Conservation (phyloP, 2,113 vertebrate species). For the Apeltes quadracus region DNA sequence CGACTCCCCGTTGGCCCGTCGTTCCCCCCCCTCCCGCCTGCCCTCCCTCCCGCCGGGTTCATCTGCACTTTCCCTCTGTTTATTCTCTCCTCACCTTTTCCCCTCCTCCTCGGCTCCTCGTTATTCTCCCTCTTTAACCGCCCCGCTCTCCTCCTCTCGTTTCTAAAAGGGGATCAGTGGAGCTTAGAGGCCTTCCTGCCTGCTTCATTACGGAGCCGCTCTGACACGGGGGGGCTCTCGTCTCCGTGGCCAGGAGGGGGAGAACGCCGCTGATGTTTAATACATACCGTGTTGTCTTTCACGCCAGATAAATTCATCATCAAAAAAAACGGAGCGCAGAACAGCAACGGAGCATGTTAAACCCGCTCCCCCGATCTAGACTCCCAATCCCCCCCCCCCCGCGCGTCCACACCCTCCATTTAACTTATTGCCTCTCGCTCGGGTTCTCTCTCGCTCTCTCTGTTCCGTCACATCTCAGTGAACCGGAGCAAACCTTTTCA, state of each 20-base stretch:
- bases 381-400: conserved; percentile 30
- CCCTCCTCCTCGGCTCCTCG: conserved; percentile 34
- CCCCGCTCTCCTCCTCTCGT: conserved; percentile 42
- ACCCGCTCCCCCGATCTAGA: conserved; percentile 46
- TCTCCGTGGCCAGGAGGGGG: no score
- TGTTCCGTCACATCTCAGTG: conserved; percentile 71
- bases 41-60: conserved; percentile 32
- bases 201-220: conserved; percentile 71
- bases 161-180: conserved; percentile 70
- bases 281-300: conserved; percentile 71
- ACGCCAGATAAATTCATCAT: conserved; percentile 70
- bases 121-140: conserved; percentile 47
- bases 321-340: conserved; percentile 55
- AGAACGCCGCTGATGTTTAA: conserved; percentile 69
- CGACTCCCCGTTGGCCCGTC: conserved; percentile 53
- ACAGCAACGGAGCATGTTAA: conserved; percentile 63
- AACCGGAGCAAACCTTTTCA: conserved; percentile 70
- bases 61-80: conserved; percentile 55
- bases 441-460: conserved; percentile 39
- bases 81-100: conserved; percentile 44
- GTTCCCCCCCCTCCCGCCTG: conserved; percentile 28
- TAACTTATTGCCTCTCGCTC: conserved; percentile 43
- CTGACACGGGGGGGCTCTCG: no score
- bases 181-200: conserved; percentile 72
- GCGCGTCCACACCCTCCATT: conserved; percentile 39